Conservation (phyloP, 1,140 invertebrate species). For the Calycopis cecrops region DNA sequence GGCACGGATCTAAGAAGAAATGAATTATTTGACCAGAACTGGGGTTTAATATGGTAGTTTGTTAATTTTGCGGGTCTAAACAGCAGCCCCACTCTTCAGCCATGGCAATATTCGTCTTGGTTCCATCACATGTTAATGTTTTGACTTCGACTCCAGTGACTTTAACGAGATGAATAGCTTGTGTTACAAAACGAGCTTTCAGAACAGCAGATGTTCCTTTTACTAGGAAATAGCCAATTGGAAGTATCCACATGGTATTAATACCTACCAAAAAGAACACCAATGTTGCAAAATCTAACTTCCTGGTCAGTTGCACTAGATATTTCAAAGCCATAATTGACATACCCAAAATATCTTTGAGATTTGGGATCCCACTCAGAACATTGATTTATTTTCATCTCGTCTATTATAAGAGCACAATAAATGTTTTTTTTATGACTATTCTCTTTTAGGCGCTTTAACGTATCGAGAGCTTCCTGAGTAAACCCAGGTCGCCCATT, state of each 20-base stretch:
- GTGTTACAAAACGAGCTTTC: constrained; percentile 8
- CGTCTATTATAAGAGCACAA: constrained; percentile 5
- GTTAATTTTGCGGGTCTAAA: constrained; percentile 13
- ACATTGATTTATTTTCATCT: constrained; percentile 5
- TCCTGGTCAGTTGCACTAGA: background rate
- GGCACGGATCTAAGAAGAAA: constrained; percentile 16
- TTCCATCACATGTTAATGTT: constrained; percentile 8
- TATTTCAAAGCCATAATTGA: background rate
- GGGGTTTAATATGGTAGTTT: constrained; percentile 15
- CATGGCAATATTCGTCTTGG: constrained; percentile 13
- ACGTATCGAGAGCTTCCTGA: too few species aligned
- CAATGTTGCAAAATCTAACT: background rate
- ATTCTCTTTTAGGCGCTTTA: too few species aligned
- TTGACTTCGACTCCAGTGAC: constrained; percentile 7
- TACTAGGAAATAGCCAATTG: constrained; percentile 20
- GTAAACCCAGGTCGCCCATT: too few species aligned
- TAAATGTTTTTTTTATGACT: too few species aligned
- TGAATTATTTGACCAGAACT: background rate
- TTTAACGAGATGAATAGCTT: constrained; percentile 10
- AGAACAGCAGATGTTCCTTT: constrained; percentile 7
- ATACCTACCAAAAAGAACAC: constrained; percentile 1
- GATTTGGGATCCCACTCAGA: background rate
- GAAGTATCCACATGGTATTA: constrained; percentile 7
- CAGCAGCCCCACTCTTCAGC: constrained; percentile 18
- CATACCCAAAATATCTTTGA: constrained; percentile 2